A percentile compares a stretch with the other conserved stretches of the same genome.
Evolutionary conservation across 2,888 invertebrate genomes (phyloP).

Genomic region (Lycophotia porphyrea): DNA sequence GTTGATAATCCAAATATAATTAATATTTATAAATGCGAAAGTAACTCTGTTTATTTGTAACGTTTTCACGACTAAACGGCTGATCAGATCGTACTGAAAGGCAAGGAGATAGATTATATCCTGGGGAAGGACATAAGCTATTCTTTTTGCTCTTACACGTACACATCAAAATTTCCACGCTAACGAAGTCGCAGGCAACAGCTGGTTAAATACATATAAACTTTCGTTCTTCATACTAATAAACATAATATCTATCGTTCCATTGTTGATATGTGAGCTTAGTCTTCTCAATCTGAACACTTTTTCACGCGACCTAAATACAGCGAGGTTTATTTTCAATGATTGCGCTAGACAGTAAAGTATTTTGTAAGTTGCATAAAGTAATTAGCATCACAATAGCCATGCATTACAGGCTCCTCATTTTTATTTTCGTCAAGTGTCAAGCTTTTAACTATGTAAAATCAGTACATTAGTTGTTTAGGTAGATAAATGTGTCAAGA

Average conservation of each 20-base stretch:
- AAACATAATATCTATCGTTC: background rate
- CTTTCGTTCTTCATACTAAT: background rate
- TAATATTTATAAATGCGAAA: too few species aligned
- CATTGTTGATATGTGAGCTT: background rate
- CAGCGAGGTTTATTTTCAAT: background rate
- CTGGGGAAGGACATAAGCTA: too few species aligned
- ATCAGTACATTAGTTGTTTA: background rate
- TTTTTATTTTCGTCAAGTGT: conserved; percentile 7
- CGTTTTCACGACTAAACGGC: too few species aligned
- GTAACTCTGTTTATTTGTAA: too few species aligned
- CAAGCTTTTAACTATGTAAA: background rate
- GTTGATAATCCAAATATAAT: background rate
- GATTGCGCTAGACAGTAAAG: background rate
- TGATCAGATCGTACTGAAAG: too few species aligned
- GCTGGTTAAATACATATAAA: background rate
- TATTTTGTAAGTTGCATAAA: background rate
- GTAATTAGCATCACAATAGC: conserved; percentile 8
- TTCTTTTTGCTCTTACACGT: too few species aligned
- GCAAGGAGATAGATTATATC: too few species aligned
- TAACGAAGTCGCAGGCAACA: too few species aligned
- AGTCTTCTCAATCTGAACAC: background rate
- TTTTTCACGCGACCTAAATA: background rate
- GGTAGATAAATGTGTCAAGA: background rate
- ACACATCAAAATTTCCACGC: too few species aligned
- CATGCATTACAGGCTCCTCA: conserved; percentile 1